Evolutionary conservation across 2,113 vertebrate species (phyloP).

Genomic region (Hirundichthys speculiger): DNA sequence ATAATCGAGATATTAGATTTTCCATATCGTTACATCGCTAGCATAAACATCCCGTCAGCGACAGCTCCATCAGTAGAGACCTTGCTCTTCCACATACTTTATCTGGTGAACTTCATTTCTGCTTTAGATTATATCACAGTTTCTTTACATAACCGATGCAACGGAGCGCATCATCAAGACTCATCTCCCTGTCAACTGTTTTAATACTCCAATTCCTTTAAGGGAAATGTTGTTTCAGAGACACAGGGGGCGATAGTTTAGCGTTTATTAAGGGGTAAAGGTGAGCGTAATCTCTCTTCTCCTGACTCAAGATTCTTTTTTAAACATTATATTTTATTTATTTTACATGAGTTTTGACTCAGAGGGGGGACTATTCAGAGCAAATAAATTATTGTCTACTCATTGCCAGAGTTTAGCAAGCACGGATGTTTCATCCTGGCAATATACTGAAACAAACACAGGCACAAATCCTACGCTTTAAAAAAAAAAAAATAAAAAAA

Average conservation of each 20-base stretch:
- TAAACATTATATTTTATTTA: constrained; percentile 30
- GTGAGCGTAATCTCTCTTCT: constrained; percentile 39
- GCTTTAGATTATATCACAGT: constrained; percentile 33
- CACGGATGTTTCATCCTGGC: constrained; percentile 72
- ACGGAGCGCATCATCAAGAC: constrained; percentile 21
- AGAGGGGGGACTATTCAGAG: constrained; percentile 35
- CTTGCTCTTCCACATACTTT: constrained; percentile 9
- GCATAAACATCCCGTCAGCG: background rate
- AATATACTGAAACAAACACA: constrained; percentile 45
- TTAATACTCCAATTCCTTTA: constrained; percentile 37
- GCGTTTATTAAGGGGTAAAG: constrained; percentile 7
- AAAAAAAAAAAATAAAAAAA: too few relatives aligned
- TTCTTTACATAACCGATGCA: constrained; percentile 50
- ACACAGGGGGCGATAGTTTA: constrained; percentile 31
- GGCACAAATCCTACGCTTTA: constrained; percentile 23
- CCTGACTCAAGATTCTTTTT: constrained; percentile 34
- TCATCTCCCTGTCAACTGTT: constrained; percentile 21
- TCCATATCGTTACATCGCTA: too few relatives aligned
- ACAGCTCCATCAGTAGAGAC: constrained; percentile 1
- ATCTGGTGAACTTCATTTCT: constrained; percentile 7
- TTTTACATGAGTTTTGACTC: constrained; percentile 28
- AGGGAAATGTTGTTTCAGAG: constrained; percentile 9
- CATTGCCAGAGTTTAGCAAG: constrained; percentile 59
- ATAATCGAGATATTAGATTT: too few relatives aligned
- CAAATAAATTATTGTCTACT: constrained; percentile 50